Percentiles rank a stretch among this genome's conserved stretches.
These are phyloP conservation scores for Spialia ferax DNA, from an alignment of 2,888 invertebrate species.

Conservation along the genomic window DNA sequence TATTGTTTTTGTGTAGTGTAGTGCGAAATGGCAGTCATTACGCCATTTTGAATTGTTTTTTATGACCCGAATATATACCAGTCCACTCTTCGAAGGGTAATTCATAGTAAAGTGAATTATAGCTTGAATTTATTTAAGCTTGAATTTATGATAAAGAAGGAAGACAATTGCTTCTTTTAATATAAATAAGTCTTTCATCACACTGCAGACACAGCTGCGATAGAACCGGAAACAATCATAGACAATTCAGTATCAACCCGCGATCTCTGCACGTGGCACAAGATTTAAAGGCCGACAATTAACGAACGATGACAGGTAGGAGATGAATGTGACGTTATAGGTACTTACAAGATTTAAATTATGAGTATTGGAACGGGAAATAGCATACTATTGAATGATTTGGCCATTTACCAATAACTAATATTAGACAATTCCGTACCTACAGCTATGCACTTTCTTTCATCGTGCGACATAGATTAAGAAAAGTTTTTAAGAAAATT, in stretches of 20 bases:
- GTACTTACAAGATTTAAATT: slow-evolving; percentile 29
- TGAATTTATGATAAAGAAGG: too few species aligned
- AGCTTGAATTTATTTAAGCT: too few species aligned
- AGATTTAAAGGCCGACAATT: slow-evolving; percentile 16
- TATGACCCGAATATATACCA: too few species aligned
- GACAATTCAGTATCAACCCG: not conserved
- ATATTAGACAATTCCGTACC: slow-evolving; percentile 33
- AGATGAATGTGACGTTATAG: slow-evolving; percentile 33
- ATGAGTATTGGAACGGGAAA: slow-evolving; percentile 36
- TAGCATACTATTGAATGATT: slow-evolving; percentile 33
- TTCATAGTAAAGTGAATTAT: too few species aligned
- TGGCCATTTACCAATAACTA: slow-evolving; percentile 38
- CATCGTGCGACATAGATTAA: slow-evolving; percentile 19
- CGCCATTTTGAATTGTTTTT: too few species aligned
- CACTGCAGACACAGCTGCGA: not conserved
- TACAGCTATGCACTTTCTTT: slow-evolving; percentile 30
- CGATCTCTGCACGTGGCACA: not conserved
- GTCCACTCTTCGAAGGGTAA: too few species aligned
- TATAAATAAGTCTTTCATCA: too few species aligned
- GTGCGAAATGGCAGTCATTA: too few species aligned
- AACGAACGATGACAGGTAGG: slow-evolving; percentile 24
- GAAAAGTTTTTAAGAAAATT: not conserved
- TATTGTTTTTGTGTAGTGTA: too few species aligned
- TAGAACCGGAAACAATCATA: not conserved
- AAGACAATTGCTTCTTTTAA: too few species aligned